Conservation (phyloP, 2,797 vertebrate genomes). For the Acropternis orthonyx region DNA sequence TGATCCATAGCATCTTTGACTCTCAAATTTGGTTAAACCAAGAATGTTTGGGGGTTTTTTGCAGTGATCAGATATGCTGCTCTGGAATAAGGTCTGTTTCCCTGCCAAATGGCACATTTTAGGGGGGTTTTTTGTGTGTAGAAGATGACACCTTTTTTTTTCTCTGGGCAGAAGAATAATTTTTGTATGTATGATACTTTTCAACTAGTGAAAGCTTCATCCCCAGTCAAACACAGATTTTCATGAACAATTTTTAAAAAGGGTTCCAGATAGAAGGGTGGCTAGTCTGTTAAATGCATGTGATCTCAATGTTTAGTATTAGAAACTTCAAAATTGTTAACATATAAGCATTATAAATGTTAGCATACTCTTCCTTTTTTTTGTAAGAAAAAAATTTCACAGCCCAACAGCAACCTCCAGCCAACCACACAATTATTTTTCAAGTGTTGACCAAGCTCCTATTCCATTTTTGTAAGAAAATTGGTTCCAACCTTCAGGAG, state of each 20-base stretch:
- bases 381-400: neutral
- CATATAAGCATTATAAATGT: neutral
- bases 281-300: neutral
- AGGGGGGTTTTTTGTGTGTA: neutral
- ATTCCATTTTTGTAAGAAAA: neutral
- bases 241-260: neutral
- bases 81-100: neutral
- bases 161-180: neutral
- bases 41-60: neutral
- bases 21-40: neutral
- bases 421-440: neutral
- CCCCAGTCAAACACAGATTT: neutral
- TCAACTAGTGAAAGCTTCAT: neutral
- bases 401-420: neutral
- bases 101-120: neutral
- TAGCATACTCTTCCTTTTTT: neutral
- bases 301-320: neutral
- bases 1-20: neutral
- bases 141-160: neutral
- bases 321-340: neutral
- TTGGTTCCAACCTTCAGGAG: neutral
- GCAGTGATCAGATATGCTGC: neutral
- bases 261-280: neutral
- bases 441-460: neutral
- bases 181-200: neutral